Conservation (phyloP, 1,140 invertebrate species). For the Pseudomyrmex dendroicus region DNA sequence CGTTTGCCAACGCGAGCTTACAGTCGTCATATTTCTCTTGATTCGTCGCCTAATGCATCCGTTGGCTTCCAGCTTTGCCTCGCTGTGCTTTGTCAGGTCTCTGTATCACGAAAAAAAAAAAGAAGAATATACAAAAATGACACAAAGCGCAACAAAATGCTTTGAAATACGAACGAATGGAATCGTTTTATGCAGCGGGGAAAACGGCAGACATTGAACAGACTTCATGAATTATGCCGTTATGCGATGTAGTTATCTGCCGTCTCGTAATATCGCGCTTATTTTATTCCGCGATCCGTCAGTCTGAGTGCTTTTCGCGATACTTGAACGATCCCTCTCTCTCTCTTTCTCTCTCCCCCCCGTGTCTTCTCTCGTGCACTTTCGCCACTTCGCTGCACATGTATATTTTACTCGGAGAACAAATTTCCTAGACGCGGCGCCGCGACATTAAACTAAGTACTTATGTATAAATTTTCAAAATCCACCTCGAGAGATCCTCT, state of each 20-base stretch:
- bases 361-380: background rate
- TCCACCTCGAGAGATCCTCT: background rate
- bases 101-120: background rate
- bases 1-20: slow-evolving; percentile 37
- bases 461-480: slow-evolving; percentile 34
- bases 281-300: slow-evolving; percentile 28
- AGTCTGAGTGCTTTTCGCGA: slow-evolving; percentile 23
- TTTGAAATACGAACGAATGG: background rate
- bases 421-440: background rate
- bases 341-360: background rate
- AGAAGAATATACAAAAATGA: background rate
- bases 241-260: slow-evolving; percentile 32
- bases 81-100: background rate
- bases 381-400: background rate
- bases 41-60: background rate
- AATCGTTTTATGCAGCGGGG: background rate
- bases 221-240: slow-evolving; percentile 48
- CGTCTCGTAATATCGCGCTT: slow-evolving; percentile 46
- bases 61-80: background rate
- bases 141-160: background rate
- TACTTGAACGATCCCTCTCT: slow-evolving; percentile 9
- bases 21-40: background rate
- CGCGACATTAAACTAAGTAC: background rate
- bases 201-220: no score
- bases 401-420: slow-evolving; percentile 33